Evolutionary conservation across 1,140 invertebrate species (phyloP), one percentile per base, ranked within the genome.

Genomic region (Habropoda laboriosa): DNA sequence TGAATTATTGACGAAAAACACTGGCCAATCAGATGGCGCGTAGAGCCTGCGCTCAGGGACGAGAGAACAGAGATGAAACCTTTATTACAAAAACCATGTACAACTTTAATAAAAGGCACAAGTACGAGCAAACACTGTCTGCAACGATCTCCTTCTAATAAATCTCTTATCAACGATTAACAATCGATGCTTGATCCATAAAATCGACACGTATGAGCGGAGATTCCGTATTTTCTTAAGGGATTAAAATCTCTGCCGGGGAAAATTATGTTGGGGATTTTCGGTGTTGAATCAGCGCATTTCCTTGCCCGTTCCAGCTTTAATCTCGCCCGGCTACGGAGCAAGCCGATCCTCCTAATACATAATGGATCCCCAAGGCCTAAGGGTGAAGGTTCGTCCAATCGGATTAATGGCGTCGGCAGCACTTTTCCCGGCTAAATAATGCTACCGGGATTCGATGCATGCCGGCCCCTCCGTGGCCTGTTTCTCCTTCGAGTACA

Each of bases 331-430:
- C 45, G 51, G 42, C 42, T 68, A 51, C n/a, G 16, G 38, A 63
- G 72, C 51, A 47, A 73, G 63, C 49, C 82, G 82, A 86, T 84
- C 74, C 67, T 72, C 53, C 86, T 90, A 86, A 90, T 90, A 87
- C 89, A 90, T 90, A 90, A 91, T 90, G 88, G 82, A 90, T 89
- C 72, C 81, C 83, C 55, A 74, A 83, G 79, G 79, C 42, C 80
- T 78, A 81, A 71, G 75, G 74, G 68, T 57, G 66, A 71, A 70
- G 83, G 75, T 79, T 90, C 81, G 77, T 88, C 87, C 88, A 90
- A 91, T 89, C 86, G 86, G 88, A 90, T 91, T 91, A 91, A 91
- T 89, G 82, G 86, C 73, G 61, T 77, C 49, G 78, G 67, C 78
- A 80, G 71, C 79, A 88, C 83, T 89, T 89, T 90, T 89, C 85